phyloP scores from a whole-genome alignment of 2,888 invertebrate genomes.

The Mantis religiosa region DNA sequence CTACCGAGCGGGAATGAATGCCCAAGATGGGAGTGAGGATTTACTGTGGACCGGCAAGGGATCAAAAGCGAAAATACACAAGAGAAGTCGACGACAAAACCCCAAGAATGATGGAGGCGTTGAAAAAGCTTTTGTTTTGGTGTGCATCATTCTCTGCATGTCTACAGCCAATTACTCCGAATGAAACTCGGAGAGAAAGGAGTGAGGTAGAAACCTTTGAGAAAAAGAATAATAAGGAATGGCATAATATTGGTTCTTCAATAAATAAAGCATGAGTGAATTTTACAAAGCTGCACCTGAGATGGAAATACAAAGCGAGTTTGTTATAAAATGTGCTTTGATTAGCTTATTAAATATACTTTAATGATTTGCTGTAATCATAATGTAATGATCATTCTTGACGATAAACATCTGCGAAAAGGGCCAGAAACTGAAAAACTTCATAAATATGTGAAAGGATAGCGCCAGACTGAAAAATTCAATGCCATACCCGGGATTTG shows the following conservation, averaged over 20 bases:
- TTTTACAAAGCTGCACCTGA: background rate
- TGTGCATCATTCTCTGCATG: background rate
- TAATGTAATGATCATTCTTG: no score
- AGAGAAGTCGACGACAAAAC: background rate
- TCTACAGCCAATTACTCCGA: background rate
- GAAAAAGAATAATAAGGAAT: background rate
- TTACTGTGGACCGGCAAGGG: constrained; percentile 10
- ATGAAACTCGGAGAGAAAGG: background rate
- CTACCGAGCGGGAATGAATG: constrained; percentile 10
- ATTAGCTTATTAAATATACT: no score
- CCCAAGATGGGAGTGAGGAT: constrained; percentile 14
- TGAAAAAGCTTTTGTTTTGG: background rate
- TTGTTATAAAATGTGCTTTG: no score
- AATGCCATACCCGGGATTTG: no score
- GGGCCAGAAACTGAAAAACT: no score
- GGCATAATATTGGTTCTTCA: background rate
- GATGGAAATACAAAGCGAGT: no score
- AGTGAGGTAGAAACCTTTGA: background rate
- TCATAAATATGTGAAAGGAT: no score
- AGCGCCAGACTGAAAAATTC: no score
- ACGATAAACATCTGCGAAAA: no score
- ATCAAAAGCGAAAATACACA: constrained; percentile 6
- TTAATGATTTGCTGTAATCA: no score
- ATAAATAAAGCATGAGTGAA: background rate
- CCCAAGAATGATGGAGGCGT: background rate